These are phyloP conservation scores for Himalopsyche japonica DNA, from an alignment of 2,888 invertebrate genomes.

Conservation along the genomic window DNA sequence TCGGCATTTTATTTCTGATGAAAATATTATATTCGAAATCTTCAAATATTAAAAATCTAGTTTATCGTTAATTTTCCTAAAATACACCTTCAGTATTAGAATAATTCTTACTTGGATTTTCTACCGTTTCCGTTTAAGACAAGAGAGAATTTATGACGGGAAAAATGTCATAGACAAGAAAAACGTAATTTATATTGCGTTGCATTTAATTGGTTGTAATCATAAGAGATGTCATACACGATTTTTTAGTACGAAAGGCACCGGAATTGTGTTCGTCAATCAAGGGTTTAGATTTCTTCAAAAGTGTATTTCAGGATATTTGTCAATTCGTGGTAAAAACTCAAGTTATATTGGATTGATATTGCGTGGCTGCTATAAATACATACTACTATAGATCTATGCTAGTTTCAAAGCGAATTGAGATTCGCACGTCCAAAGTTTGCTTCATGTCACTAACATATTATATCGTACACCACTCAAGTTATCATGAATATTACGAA, in stretches of 20 bases:
- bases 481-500: neutral
- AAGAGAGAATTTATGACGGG: neutral
- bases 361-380: neutral
- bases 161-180: neutral
- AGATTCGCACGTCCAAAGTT: neutral
- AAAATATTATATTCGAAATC: slow-evolving; percentile 6
- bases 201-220: neutral
- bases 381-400: neutral
- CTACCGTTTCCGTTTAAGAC: slow-evolving; percentile 6
- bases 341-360: neutral
- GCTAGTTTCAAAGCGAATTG: neutral
- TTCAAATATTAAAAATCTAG: slow-evolving; percentile 1
- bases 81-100: neutral
- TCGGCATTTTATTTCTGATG: neutral
- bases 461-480: neutral
- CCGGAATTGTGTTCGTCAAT: neutral
- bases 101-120: slow-evolving; percentile 4
- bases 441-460: neutral
- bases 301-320: neutral
- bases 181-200: neutral
- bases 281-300: neutral
- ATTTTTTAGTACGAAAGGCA: neutral
- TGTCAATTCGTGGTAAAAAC: neutral
- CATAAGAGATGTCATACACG: neutral
- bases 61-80: neutral